Conservation (phyloP, 2,797 vertebrate genomes). For the Pseudocheirus occidentalis region DNA sequence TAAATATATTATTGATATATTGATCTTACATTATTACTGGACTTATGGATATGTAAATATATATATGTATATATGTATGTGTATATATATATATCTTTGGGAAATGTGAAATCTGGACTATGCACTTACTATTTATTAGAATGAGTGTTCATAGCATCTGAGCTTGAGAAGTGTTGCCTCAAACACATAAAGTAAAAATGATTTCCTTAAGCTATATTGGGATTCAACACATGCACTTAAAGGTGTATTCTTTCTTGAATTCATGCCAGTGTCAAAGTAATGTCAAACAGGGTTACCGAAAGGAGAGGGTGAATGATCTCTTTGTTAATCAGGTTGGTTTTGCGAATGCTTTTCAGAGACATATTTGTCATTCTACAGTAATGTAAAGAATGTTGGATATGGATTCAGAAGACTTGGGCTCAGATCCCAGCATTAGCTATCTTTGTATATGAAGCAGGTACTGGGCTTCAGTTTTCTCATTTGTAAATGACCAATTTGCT, state of each 20-base stretch:
- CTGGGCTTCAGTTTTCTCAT: neutral
- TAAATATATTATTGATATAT: neutral
- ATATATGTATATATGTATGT: neutral
- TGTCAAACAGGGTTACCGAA: neutral
- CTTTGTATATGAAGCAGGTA: neutral
- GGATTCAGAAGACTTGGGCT: neutral
- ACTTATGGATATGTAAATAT: neutral
- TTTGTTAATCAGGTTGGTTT: conserved; percentile 2
- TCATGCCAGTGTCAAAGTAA: neutral
- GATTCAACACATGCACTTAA: neutral
- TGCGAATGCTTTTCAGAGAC: conserved; percentile 9
- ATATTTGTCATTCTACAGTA: neutral
- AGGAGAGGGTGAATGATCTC: neutral
- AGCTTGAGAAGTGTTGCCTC: conserved; percentile 11
- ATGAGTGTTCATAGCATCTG: conserved; percentile 5
- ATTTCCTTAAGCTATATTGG: conserved; percentile 7
- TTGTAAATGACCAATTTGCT: neutral
- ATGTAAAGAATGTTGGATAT: neutral
- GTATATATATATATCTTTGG: neutral
- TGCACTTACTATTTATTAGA: neutral
- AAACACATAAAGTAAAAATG: conserved; percentile 30
- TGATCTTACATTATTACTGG: neutral
- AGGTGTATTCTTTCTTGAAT: neutral
- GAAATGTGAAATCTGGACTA: conserved; percentile 6
- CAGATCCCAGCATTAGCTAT: neutral